These are phyloP conservation scores for Teleogryllus oceanicus DNA, from an alignment of 2,888 invertebrate genomes.

Conservation along the genomic window DNA sequence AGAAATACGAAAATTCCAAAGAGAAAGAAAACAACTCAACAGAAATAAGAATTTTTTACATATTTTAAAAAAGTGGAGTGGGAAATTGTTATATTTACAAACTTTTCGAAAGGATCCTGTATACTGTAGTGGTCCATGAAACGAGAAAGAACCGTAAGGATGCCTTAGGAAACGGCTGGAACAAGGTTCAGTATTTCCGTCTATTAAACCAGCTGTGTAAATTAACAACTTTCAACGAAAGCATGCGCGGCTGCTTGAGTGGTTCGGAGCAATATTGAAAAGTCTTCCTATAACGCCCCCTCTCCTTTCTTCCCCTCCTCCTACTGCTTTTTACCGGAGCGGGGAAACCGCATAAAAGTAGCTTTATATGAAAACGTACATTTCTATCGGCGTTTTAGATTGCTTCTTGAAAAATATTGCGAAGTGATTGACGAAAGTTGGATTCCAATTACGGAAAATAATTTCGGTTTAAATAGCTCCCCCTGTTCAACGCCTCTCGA, in stretches of 20 bases:
- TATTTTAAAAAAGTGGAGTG: no score
- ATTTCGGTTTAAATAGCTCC: constrained; percentile 3
- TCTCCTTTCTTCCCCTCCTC: not conserved
- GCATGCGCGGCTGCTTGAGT: not conserved
- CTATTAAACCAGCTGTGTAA: not conserved
- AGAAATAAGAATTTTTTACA: no score
- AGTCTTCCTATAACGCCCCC: not conserved
- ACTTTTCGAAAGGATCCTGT: no score
- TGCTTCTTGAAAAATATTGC: constrained; percentile 28
- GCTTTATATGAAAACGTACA: constrained; percentile 26
- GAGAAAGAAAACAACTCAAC: no score
- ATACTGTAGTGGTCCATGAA: no score
- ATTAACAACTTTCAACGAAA: not conserved
- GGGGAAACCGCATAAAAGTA: constrained; percentile 9
- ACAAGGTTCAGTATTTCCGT: not conserved
- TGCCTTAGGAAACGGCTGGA: constrained; percentile 21
- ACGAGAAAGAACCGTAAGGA: not conserved
- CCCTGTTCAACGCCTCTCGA: not conserved
- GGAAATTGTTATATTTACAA: no score
- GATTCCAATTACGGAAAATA: constrained; percentile 2
- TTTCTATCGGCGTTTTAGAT: constrained; percentile 24
- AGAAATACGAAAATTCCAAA: no score
- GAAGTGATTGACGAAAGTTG: constrained; percentile 18
- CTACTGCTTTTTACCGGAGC: not conserved
- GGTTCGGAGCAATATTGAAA: constrained; percentile 5